Evolutionary conservation across 2,797 vertebrate species (phyloP).

Genomic region (Hippopotamyrus pictus): DNA sequence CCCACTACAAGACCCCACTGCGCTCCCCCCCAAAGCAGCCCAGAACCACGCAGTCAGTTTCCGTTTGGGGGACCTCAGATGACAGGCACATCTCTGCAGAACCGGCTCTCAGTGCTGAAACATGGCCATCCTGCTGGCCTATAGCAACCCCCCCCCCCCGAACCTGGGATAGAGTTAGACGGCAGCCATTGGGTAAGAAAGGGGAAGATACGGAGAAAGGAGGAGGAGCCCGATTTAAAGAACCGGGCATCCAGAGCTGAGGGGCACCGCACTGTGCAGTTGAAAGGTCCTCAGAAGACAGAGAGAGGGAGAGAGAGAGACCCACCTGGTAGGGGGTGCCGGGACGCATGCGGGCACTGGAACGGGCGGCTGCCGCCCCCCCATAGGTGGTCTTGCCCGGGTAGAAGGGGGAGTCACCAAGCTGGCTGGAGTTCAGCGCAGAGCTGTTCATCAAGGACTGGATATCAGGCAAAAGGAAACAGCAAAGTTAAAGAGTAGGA

Average conservation of each 20-base stretch:
- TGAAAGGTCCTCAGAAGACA: not conserved
- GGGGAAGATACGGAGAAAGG: not conserved
- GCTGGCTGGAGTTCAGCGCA: slow-evolving; percentile 78
- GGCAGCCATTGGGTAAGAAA: not conserved
- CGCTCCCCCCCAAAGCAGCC: not conserved
- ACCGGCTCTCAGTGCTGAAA: not conserved
- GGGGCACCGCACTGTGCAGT: not conserved
- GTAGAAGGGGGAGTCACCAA: slow-evolving; percentile 94
- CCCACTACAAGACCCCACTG: not conserved
- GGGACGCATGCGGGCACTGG: slow-evolving; percentile 60
- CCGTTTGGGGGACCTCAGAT: not conserved
- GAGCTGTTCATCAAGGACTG: slow-evolving; percentile 82
- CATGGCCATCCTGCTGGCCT: not conserved
- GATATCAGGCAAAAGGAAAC: slow-evolving; percentile 8
- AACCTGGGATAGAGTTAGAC: not conserved
- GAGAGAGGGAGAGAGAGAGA: not conserved
- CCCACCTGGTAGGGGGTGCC: slow-evolving; percentile 83
- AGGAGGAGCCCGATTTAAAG: not conserved
- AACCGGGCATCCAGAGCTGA: not conserved
- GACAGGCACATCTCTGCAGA: not conserved
- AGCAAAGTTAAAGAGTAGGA: not conserved
- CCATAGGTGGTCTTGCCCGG: slow-evolving; percentile 93
- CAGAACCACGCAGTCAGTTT: not conserved
- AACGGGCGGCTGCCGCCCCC: slow-evolving; percentile 76
- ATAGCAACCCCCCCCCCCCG: not conserved